Evolutionary conservation across 2,888 invertebrate genomes (phyloP).

Genomic region (Schrankia costaestrigalis): DNA sequence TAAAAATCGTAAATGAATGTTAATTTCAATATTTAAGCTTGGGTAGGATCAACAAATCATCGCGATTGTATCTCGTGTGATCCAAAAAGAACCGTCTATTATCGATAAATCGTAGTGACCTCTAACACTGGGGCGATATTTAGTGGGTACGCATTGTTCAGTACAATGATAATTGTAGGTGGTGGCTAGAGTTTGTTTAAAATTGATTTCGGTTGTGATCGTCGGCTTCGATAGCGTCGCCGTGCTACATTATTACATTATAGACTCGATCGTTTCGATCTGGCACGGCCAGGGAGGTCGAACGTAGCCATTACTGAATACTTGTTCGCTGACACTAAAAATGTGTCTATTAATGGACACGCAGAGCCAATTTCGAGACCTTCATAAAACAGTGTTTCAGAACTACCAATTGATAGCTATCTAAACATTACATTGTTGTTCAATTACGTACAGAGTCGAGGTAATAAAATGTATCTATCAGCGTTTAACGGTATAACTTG

Average conservation of each 20-base stretch:
- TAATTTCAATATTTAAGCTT: conserved; percentile 77
- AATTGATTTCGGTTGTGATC: conserved; percentile 77
- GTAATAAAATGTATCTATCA: conserved; percentile 6
- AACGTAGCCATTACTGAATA: conserved; percentile 1
- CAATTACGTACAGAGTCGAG: not conserved
- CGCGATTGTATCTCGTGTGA: conserved; percentile 72
- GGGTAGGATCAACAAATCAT: conserved; percentile 76
- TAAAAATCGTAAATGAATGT: conserved; percentile 73
- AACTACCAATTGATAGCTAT: conserved; percentile 7
- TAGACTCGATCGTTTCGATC: too few species aligned
- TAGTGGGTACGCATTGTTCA: conserved; percentile 68
- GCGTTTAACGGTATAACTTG: conserved; percentile 1
- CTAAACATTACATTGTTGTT: not conserved
- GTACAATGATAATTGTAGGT: conserved; percentile 74
- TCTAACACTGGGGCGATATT: conserved; percentile 67
- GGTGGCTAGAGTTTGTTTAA: conserved; percentile 76
- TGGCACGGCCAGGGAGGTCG: conserved; percentile 16
- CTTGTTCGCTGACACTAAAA: conserved; percentile 7
- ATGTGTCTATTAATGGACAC: conserved; percentile 1
- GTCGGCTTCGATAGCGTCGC: conserved; percentile 58
- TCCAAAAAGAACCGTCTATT: conserved; percentile 70
- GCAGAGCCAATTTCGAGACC: conserved; percentile 1
- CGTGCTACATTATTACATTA: conserved; percentile 60
- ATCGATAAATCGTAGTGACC: conserved; percentile 63
- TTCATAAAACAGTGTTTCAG: conserved; percentile 2